phyloP scores from a whole-genome alignment of 2,113 vertebrate species.

The Forbesichthys agassizii region DNA sequence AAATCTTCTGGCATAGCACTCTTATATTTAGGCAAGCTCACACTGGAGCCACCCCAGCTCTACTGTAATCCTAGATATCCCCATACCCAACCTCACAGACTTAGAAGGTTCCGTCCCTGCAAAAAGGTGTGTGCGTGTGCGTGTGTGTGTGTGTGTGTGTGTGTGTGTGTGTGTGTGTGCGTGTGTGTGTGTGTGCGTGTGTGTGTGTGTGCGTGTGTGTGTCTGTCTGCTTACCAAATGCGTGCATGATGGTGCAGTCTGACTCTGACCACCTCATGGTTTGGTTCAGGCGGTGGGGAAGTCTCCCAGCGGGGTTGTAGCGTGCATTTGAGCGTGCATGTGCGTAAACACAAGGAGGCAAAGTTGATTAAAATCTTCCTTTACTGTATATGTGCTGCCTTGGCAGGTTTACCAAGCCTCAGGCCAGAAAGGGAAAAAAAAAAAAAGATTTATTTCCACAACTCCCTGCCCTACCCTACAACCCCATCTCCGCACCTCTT shows the following conservation, averaged over 20 bases:
- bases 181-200: conserved; percentile 3
- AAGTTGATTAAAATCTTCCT: conserved; percentile 57
- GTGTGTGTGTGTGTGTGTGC: conserved; percentile 8
- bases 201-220: conserved; percentile 16
- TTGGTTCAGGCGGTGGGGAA: conserved; percentile 1
- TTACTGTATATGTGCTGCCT: conserved; percentile 51
- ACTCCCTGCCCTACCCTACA: conserved; percentile 7
- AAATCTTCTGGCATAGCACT: too few species aligned
- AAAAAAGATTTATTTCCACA: conserved; percentile 28
- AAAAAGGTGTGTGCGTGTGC: background rate
- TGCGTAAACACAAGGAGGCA: conserved; percentile 12
- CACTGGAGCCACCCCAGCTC: too few species aligned
- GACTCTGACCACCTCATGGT: background rate
- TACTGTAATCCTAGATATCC: too few species aligned
- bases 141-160: conserved; percentile 8
- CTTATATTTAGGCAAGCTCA: too few species aligned
- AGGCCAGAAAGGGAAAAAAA: conserved; percentile 44
- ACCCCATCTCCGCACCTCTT: too few species aligned
- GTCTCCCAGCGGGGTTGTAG: background rate
- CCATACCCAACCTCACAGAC: background rate
- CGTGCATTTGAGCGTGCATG: conserved; percentile 17
- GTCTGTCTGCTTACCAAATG: conserved; percentile 19
- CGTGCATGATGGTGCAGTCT: conserved; percentile 22
- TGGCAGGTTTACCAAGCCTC: conserved; percentile 53
- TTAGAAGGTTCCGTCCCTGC: conserved; percentile 1